Conservation (phyloP, 2,888 invertebrate species). For the Tolmerus cingulatus region DNA sequence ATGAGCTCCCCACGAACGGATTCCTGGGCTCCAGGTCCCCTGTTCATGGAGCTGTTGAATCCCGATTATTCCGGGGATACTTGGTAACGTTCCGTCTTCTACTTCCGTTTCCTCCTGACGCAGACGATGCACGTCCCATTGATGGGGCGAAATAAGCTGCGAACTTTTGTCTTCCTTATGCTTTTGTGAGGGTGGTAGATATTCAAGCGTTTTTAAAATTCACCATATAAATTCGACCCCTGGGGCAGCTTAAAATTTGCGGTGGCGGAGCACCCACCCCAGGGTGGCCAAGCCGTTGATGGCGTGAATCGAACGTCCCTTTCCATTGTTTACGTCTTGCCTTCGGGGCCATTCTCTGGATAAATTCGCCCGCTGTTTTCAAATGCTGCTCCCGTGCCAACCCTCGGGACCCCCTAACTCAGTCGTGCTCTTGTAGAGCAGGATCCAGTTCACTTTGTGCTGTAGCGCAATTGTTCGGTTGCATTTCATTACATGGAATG, state of each 20-base stretch:
- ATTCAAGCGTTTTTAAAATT: background rate
- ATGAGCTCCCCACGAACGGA: background rate
- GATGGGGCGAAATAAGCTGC: background rate
- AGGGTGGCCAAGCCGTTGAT: background rate
- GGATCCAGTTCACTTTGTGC: background rate
- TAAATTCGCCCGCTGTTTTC: background rate
- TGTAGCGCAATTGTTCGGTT: background rate
- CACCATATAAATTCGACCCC: background rate
- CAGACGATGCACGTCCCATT: background rate
- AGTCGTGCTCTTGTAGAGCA: background rate
- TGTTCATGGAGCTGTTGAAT: background rate
- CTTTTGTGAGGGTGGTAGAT: background rate
- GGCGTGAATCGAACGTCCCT: background rate
- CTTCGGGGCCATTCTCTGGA: background rate
- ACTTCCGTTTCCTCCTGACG: background rate
- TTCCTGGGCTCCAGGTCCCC: background rate
- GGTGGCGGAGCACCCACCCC: background rate
- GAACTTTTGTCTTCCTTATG: background rate
- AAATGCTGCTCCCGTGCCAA: background rate
- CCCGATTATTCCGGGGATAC: background rate
- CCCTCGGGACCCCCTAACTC: background rate
- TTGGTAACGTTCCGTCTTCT: conserved; percentile 3
- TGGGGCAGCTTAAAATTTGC: background rate
- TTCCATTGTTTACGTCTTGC: conserved; percentile 5
- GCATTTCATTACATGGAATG: background rate